Conservation (phyloP, 2,888 invertebrate species). For the Myopa testacea region DNA sequence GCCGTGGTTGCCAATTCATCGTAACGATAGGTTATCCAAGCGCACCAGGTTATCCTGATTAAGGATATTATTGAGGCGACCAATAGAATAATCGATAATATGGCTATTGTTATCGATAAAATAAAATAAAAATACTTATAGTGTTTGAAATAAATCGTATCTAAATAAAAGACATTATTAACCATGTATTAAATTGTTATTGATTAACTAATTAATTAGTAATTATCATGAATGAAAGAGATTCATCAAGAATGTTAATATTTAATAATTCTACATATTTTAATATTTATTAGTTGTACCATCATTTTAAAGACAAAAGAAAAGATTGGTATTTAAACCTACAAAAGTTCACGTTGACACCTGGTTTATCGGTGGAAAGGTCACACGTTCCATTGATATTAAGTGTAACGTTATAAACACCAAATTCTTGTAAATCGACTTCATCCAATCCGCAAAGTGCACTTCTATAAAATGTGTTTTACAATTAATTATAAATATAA, state of each 20-base stretch:
- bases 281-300: no score
- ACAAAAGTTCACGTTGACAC: slow-evolving; percentile 71
- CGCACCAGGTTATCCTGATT: slow-evolving; percentile 52
- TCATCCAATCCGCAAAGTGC: slow-evolving; percentile 70
- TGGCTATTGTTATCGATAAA: slow-evolving; percentile 49
- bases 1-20: slow-evolving; percentile 50
- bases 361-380: slow-evolving; percentile 72
- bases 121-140: background rate
- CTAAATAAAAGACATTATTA: no score
- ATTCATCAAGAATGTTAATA: no score
- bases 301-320: background rate
- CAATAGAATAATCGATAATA: slow-evolving; percentile 60
- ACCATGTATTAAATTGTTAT: no score
- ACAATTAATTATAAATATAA: background rate
- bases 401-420: slow-evolving; percentile 76
- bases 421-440: slow-evolving; percentile 75
- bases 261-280: no score
- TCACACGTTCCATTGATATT: slow-evolving; percentile 70
- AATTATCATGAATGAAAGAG: no score
- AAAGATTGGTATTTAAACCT: background rate
- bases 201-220: no score
- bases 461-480: slow-evolving; percentile 66
- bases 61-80: slow-evolving; percentile 53
- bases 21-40: slow-evolving; percentile 55
- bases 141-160: background rate